Evolutionary conservation across 2,797 vertebrate species (phyloP).

Genomic region (Okamejei kenojei): DNA sequence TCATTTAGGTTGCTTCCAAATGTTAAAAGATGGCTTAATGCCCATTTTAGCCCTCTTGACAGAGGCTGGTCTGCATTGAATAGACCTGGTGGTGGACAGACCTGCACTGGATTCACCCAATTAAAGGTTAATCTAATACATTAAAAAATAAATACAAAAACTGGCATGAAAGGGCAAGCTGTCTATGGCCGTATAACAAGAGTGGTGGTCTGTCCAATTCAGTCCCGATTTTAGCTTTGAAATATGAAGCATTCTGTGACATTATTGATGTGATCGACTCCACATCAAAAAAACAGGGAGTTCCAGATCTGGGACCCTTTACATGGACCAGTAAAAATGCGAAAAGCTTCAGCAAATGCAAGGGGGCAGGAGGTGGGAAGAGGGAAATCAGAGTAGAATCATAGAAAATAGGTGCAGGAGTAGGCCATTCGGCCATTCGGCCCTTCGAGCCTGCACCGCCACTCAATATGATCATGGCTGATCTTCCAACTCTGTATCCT

Average conservation of each 20-base stretch:
- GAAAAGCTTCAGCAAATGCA: background rate
- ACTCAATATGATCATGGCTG: too few species aligned
- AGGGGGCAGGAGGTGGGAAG: slow-evolving; percentile 3
- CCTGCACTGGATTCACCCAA: background rate
- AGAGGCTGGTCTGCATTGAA: background rate
- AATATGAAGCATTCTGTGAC: background rate
- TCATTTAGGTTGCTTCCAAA: background rate
- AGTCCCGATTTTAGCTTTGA: background rate
- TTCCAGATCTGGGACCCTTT: background rate
- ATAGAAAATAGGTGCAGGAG: too few species aligned
- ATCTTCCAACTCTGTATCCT: too few species aligned
- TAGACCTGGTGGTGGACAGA: background rate
- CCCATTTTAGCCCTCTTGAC: background rate
- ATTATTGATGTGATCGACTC: background rate
- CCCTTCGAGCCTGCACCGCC: too few species aligned
- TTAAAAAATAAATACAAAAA: background rate
- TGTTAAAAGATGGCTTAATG: background rate
- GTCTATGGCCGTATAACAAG: background rate
- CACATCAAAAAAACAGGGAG: background rate
- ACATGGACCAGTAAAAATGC: background rate
- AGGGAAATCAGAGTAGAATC: background rate
- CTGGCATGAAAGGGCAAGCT: background rate
- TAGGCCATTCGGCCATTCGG: too few species aligned
- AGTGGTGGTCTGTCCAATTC: background rate
- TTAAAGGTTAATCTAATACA: too few species aligned